Conservation (phyloP, 2,888 invertebrate genomes). For the Synanthedon andrenaeformis region DNA sequence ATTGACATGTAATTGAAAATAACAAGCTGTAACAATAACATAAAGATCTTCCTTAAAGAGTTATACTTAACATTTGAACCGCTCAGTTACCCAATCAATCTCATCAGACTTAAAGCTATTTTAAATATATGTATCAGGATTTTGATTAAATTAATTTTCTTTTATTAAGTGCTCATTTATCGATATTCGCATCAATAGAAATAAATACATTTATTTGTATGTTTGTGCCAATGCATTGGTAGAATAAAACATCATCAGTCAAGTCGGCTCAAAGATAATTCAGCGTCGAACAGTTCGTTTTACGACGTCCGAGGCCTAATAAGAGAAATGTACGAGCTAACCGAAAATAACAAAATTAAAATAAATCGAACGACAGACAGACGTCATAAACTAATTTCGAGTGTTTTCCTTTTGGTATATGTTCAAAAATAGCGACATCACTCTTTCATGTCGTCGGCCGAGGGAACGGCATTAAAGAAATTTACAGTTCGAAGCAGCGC, state of each 20-base stretch:
- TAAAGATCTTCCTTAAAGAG: too few relatives aligned
- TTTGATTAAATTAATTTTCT: too few relatives aligned
- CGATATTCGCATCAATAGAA: too few relatives aligned
- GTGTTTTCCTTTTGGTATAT: constrained; percentile 63
- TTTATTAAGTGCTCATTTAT: too few relatives aligned
- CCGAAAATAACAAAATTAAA: constrained; percentile 69
- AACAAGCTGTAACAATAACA: too few relatives aligned
- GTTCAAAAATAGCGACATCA: constrained; percentile 65
- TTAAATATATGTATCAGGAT: too few relatives aligned
- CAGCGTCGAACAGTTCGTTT: constrained; percentile 50
- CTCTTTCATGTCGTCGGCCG: constrained; percentile 65
- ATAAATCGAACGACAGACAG: constrained; percentile 70
- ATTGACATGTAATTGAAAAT: too few relatives aligned
- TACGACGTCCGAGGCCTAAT: constrained; percentile 51
- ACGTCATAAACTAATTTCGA: constrained; percentile 71
- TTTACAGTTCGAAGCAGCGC: constrained; percentile 53
- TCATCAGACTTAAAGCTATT: constrained; percentile 6
- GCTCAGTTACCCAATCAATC: too few relatives aligned
- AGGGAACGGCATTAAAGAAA: constrained; percentile 63
- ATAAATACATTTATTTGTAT: too few relatives aligned
- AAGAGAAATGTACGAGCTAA: constrained; percentile 45
- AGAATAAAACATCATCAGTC: constrained; percentile 17
- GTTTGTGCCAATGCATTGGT: too few relatives aligned
- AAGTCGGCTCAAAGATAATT: constrained; percentile 40
- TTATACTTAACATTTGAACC: too few relatives aligned